Percentiles rank a stretch among this genome's conserved stretches.
Evolutionary conservation across 2,113 vertebrate genomes (phyloP).

Genomic region (Mustelus asterias): DNA sequence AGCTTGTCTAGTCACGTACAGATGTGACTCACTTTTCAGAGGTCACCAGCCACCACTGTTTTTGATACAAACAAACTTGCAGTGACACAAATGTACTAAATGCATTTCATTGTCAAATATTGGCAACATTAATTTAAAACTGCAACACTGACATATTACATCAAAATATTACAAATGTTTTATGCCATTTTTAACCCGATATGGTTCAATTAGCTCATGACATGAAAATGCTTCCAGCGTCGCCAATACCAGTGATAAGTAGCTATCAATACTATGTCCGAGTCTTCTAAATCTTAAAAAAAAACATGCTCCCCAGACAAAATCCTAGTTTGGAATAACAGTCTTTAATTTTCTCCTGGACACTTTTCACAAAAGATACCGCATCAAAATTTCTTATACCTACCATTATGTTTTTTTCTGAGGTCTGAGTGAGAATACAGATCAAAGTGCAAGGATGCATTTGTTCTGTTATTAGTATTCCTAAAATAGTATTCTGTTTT

Average conservation of each 20-base stretch:
- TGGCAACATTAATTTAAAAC: background rate
- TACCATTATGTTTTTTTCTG: background rate
- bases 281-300: background rate
- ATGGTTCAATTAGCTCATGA: background rate
- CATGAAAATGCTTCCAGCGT: background rate
- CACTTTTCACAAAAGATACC: background rate
- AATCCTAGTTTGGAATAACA: background rate
- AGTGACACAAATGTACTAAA: background rate
- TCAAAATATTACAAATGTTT: background rate
- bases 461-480: background rate
- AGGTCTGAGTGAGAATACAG: background rate
- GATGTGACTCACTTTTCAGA: background rate
- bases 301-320: background rate
- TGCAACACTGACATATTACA: background rate
- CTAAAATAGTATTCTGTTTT: background rate
- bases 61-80: background rate
- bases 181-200: background rate
- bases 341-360: background rate
- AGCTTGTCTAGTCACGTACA: background rate
- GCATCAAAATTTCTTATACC: background rate
- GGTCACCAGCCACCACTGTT: background rate
- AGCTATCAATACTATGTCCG: background rate
- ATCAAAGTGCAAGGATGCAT: background rate
- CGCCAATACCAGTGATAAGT: background rate
- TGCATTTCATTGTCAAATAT: background rate